A percentile compares a stretch with the other conserved stretches of the same genome.
Evolutionary conservation across 2,888 invertebrate species (phyloP).

Genomic region (Automeris io): DNA sequence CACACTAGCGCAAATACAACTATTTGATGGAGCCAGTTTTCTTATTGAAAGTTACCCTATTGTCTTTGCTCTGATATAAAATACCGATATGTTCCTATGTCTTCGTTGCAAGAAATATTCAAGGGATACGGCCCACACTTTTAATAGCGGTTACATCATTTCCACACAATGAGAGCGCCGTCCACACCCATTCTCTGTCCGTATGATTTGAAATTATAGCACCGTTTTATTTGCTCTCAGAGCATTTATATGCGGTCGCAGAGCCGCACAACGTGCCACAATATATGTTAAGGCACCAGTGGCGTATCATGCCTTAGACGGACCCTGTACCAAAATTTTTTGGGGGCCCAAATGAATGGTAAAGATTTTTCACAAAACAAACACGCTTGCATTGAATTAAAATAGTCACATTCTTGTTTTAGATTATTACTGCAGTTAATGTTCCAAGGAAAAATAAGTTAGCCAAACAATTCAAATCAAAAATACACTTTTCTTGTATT

Average conservation of each 20-base stretch:
- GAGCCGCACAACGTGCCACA: conserved; percentile 67
- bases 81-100: conserved; percentile 76
- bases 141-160: conserved; percentile 77
- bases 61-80: conserved; percentile 73
- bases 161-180: conserved; percentile 77
- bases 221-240: conserved; percentile 75
- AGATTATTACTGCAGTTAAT: no score
- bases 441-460: no score
- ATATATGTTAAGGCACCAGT: conserved; percentile 67
- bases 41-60: conserved; percentile 71
- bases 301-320: no score
- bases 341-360: no score
- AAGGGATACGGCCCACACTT: conserved; percentile 76
- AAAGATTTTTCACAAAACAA: no score
- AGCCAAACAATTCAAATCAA: no score
- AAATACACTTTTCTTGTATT: no score
- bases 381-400: no score
- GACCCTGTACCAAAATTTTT: no score
- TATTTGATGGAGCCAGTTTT: conserved; percentile 64
- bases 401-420: no score
- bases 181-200: conserved; percentile 78
- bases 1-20: conserved; percentile 39
- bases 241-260: conserved; percentile 73
- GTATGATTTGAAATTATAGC: conserved; percentile 78
- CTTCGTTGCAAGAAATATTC: conserved; percentile 76